Percentiles rank a stretch among this genome's conserved stretches.
These are phyloP conservation scores for Chrysolina americana DNA, from an alignment of 2,888 invertebrate species.

Conservation along the genomic window DNA sequence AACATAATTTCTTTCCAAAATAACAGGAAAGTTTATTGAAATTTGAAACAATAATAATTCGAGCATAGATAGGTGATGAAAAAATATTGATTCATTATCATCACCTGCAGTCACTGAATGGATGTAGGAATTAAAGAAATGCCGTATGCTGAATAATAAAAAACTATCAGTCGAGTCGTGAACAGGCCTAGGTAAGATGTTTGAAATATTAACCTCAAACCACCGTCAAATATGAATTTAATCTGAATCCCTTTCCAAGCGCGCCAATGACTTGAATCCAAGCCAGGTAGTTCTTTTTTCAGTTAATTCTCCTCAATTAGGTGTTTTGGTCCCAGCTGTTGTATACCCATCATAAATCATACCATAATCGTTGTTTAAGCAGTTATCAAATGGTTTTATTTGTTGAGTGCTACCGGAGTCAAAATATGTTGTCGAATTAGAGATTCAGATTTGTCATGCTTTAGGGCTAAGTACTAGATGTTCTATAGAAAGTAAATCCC, in stretches of 20 bases:
- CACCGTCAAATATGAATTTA: too few species aligned
- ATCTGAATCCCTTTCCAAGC: background rate
- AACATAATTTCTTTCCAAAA: too few species aligned
- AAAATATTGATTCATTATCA: too few species aligned
- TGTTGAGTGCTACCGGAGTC: slow-evolving; percentile 48
- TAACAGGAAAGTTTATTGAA: too few species aligned
- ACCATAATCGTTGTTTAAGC: slow-evolving; percentile 49
- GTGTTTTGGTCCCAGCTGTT: slow-evolving; percentile 49
- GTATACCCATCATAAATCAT: slow-evolving; percentile 50
- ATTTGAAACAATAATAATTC: too few species aligned
- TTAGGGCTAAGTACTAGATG: background rate
- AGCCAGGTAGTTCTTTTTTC: slow-evolving; percentile 49
- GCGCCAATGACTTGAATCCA: slow-evolving; percentile 20
- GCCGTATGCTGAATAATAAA: too few species aligned
- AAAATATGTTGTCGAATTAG: slow-evolving; percentile 41
- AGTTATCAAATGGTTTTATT: slow-evolving; percentile 49
- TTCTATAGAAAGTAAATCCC: background rate
- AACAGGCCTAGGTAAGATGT: too few species aligned
- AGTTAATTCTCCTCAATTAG: slow-evolving; percentile 48
- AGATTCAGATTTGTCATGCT: slow-evolving; percentile 38
- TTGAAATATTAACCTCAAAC: too few species aligned
- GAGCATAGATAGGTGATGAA: too few species aligned
- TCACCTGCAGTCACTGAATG: too few species aligned
- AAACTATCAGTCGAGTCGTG: too few species aligned
- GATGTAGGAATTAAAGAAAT: too few species aligned